A percentile compares a stretch with the other conserved stretches of the same genome.
Conservation (phyloP, 2,888 invertebrate species). For the Mesodorylaimus sp. region DNA sequence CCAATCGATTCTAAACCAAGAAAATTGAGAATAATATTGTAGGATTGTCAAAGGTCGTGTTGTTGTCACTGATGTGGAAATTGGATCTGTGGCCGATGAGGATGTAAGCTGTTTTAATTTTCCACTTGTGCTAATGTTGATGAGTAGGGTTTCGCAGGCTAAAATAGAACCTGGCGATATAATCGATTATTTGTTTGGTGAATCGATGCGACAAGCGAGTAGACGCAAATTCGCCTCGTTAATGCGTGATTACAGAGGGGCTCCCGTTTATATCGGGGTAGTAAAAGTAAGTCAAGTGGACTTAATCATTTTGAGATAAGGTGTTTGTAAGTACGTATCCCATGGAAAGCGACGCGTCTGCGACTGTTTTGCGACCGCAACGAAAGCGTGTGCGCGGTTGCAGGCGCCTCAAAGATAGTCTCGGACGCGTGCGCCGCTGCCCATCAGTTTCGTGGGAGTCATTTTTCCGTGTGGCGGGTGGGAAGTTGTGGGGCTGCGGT, state of each 20-base stretch:
- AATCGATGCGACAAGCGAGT: slow-evolving; percentile 23
- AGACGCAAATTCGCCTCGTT: slow-evolving; percentile 22
- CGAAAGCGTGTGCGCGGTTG: too few relatives aligned
- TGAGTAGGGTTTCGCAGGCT: slow-evolving; percentile 32
- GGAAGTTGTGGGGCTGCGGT: too few relatives aligned
- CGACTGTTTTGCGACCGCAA: too few relatives aligned
- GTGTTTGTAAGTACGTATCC: too few relatives aligned
- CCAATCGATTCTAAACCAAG: neutral
- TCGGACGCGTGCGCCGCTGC: too few relatives aligned
- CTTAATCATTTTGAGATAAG: too few relatives aligned
- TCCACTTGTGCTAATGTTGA: slow-evolving; percentile 2
- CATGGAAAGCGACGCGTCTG: too few relatives aligned
- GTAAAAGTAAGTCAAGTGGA: slow-evolving; percentile 36
- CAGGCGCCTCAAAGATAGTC: too few relatives aligned
- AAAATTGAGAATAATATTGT: slow-evolving; percentile 15
- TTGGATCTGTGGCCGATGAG: slow-evolving; percentile 46
- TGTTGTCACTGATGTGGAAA: slow-evolving; percentile 41
- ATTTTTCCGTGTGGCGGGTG: too few relatives aligned
- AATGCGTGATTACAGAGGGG: slow-evolving; percentile 24
- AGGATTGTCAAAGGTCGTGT: slow-evolving; percentile 44
- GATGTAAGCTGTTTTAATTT: slow-evolving; percentile 38
- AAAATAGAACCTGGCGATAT: slow-evolving; percentile 45
- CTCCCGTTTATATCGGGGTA: slow-evolving; percentile 29
- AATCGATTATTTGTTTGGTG: slow-evolving; percentile 45
- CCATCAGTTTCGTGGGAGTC: too few relatives aligned